Base-by-base conservation (phyloP, 1,140 invertebrate species). In the Ericerus pela region DNA sequence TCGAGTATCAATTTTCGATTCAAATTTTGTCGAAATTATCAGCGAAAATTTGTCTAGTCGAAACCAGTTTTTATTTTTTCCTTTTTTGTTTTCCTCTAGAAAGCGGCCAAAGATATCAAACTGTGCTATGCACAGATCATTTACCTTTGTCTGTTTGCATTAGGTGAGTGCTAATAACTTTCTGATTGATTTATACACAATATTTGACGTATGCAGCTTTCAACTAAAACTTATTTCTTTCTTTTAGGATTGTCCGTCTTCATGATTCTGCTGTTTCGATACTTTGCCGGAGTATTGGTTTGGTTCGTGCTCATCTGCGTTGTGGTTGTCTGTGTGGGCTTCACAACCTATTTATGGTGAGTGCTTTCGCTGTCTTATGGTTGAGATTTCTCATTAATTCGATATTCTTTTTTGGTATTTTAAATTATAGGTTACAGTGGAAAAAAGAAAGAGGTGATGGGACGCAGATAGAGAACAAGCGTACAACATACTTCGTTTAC, bases 311-410 rank as follows among this genome's bases (percentile, higher is more conserved):
- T 86, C 8, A 65, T 75, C 28, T 71, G 76, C 1, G 73, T 76
- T 10, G 69, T 78, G 16, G 28, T 80, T 1, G 76, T 75, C 11
- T 76, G 76, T 38, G 66, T 81, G 27, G 74, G 68, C 58, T 75
- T 73, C 56, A 77, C 83, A 24, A 71, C 72, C 27, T 78, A 76
- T 59, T 68, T 86, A 30, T 88, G 85, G 85, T 81, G 74, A 74
- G 68, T 66, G 24, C 14, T 20, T 20, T 8, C 14, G 14, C 5
- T 54, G 14, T 33, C 18, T 31, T 47, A 41, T 33, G n/a, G 31
- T 33, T 33, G 8, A 33, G 31, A 61, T 33, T 37, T 33, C 8
- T 33, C 8, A 10, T 33, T 33, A 33, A 33, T 10, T 10, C 4
- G 4, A 16, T 41, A 41, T 41, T 41, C 14, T 6, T 41, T 16